Base-by-base conservation (phyloP, 2,113 vertebrate genomes). In the Hiodon alosoides region DNA sequence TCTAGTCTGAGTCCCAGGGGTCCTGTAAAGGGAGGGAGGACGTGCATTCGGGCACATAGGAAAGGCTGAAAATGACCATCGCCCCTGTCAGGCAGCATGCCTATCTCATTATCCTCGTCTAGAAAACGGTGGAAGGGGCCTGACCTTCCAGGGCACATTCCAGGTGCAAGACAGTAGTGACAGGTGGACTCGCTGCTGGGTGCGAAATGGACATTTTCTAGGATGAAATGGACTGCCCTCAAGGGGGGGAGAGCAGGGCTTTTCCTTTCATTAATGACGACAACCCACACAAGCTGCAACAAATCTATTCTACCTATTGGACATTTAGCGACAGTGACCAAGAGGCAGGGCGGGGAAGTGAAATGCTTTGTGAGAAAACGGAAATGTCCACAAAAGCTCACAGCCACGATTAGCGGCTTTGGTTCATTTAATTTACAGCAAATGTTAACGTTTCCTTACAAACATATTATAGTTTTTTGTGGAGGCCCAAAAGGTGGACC, bases 61-160 rank as follows among this genome's bases (percentile, higher is more conserved):
- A 31, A 5, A 17, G 64, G 16, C 17, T 31, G 64, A 17, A 59
- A 59, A 59, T 59, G 58, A 59, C 58, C 14, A 14, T 59, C 58
- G 14, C 14, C 9, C 14, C 14, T 11, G 58, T 14, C 9, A 59
- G 47, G 66, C 7, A 9, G 66, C 66, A 4, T 46, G 7, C 47
- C 48, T 4, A 67, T 46, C 66, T 4, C 66, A 67, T 67, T 67
- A 67, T 67, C 66, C 4, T 11, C 8, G 68, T 31, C 3, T 17
- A 7, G 13, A 52, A 6, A 2, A 55, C 31, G 16, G 51, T 54
- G 68, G 13, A 5, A 16, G 14, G 51, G 53, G 14, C 14, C 53
- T n/a, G 52, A 55, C 69, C 69, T 71, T 55, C 52, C 51, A 71
- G 69, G 69, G 7, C 69, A 69, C 52, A 54, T 57, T 71, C 69